A percentile compares a stretch with the other conserved stretches of the same genome.
phyloP scores from a whole-genome alignment of 2,797 vertebrate species.

The Alectoris magna region DNA sequence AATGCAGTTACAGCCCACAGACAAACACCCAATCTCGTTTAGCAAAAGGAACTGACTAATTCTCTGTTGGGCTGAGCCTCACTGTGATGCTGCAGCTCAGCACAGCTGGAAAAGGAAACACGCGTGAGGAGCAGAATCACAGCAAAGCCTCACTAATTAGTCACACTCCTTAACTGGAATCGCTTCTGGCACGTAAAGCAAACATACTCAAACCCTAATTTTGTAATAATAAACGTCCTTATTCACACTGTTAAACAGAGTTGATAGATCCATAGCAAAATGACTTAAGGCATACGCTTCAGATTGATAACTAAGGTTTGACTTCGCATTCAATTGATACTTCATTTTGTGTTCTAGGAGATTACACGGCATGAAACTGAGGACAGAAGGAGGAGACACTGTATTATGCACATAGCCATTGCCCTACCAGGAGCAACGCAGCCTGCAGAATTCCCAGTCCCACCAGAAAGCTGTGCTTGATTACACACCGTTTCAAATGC shows the following conservation, averaged over 20 bases:
- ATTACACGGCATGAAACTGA: neutral
- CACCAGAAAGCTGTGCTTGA: neutral
- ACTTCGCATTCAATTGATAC: neutral
- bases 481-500: neutral
- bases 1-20: neutral
- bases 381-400: neutral
- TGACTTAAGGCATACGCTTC: neutral
- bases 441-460: neutral
- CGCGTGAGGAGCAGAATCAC: neutral
- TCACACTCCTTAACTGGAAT: neutral
- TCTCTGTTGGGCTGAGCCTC: neutral
- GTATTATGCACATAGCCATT: rapidly evolving
- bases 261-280: neutral
- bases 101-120: neutral
- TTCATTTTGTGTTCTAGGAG: neutral
- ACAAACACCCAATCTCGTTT: neutral
- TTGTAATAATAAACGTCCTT: neutral
- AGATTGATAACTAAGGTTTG: neutral
- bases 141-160: neutral
- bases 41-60: neutral
- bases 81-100: neutral
- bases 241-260: neutral
- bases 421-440: neutral
- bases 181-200: neutral
- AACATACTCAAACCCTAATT: neutral